Evolutionary conservation across 2,888 invertebrate genomes (phyloP), one percentile per base, ranked within the genome.

Genomic region (Halictus quadricinctus): DNA sequence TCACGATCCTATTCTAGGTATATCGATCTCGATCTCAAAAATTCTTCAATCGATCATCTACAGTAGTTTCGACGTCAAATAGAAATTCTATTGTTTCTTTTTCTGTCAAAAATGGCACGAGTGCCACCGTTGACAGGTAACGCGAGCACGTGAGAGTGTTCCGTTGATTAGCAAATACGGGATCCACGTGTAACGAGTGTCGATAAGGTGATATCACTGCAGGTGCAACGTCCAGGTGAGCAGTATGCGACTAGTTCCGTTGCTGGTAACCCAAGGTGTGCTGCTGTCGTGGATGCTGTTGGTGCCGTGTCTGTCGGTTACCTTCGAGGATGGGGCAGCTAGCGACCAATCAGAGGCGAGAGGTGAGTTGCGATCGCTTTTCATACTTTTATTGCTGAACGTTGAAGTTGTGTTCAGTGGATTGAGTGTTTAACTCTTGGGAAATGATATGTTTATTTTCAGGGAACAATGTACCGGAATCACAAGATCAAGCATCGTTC

Each of bases 201-300:
- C 83, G 84, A 88, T 84, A 84, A 83, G 54, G 43, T 50, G 25
- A 76, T 41, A 70, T 85, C 58, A 79, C 84, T 84, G 66, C 72
- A 89, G 89, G 83, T 85, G 76, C 64, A 79, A 78, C 76, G 60
- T 72, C 69, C 64, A 81, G 76, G 80, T 76, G 76, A 84, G 76
- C 90, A 93, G 92, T 88, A 91, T 92, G 92, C 93, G 89, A 87
- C 83, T 89, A 46, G 85, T 89, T 84, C 92, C 83, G 74, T 92
- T 83, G 91, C 80, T 91, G 92, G 90, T 92, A 91, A 92, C 87
- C 82, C 87, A 89, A 80, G 85, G 88, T 79, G 76, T 92, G 75
- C 80, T 91, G 82, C 88, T 93, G 88, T 87, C 90, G 88, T 89
- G 86, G 74, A 84, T 86, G 81, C 87, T 85, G 87, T 81, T 90